Base-by-base conservation (phyloP, 2,888 invertebrate genomes). In the Zeuzera pyrina region DNA sequence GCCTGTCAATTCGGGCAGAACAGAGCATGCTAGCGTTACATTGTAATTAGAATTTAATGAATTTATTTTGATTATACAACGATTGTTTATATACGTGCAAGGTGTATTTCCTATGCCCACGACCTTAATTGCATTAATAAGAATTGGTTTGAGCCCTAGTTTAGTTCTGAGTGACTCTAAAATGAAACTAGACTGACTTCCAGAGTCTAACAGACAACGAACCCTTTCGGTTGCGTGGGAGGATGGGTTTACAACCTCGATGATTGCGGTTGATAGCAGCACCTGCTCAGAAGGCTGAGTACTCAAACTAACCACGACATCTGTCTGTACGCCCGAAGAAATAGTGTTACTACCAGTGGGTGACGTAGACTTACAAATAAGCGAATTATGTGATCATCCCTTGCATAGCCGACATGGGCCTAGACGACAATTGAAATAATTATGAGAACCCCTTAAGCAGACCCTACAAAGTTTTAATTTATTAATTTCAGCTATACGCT, bases 151-250 rank as follows among this genome's bases (percentile, higher is more conserved):
- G 23, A 46, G 12, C 3, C 14, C n/a, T 11, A 45, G 10, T 24
- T 35, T 39, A 8, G 35, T 3, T 23, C 38, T 33, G 16, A 45
- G 19, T 1, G 31, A 26, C 29, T 39, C 21, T 11, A 36, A 30
- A 2, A 46, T 42, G 35, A 49, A 45, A 5, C 39, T 34, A 5
- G 40, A 41, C 15, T 49, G 42, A 15, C 44, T 46, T 1, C 48
- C 48, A 14, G 41, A 39, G 12, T 43, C 45, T 24, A 44, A 21
- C 4, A 43, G 27, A 14, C 35, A 35, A 3, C 39, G 39, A 31
- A 41, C 44, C n/a, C 26, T 31, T 7, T 10, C 15, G 22, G 27
- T 30, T 33, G 38, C 25, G 4, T 33, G 11, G 11, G 27, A 37
- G 0, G 30, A 2, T 25, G 41, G 42, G 31, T 49, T 49, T 12